Conservation (phyloP, 2,113 vertebrate species). For the Pteruthius melanotis region DNA sequence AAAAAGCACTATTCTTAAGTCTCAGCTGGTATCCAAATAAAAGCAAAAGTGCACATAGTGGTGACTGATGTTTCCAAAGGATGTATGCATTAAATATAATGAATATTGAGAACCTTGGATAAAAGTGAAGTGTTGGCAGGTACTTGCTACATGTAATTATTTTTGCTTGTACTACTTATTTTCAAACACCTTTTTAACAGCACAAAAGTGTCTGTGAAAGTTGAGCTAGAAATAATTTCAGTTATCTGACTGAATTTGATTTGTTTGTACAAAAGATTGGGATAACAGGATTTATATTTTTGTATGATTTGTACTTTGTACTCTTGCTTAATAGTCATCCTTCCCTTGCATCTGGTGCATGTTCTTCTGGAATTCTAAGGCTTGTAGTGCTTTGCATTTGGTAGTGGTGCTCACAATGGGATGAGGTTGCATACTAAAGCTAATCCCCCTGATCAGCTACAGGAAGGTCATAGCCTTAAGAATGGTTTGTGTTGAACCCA, state of each 20-base stretch:
- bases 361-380: neutral
- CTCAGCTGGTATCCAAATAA: neutral
- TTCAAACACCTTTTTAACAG: neutral
- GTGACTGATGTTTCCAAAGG: neutral
- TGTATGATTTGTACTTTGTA: neutral
- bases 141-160: neutral
- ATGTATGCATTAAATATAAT: neutral
- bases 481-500: neutral
- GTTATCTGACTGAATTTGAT: neutral
- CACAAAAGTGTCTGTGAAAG: neutral
- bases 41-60: neutral
- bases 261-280: neutral
- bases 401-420: neutral
- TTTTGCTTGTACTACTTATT: neutral
- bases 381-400: neutral
- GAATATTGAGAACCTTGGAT: neutral
- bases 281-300: neutral
- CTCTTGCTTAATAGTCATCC: neutral
- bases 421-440: neutral
- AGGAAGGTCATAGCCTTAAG: neutral
- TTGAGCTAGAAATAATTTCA: slow-evolving; percentile 1
- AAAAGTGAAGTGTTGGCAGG: neutral
- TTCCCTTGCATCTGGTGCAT: neutral
- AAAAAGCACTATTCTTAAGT: neutral
- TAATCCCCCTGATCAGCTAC: neutral